Conservation (phyloP, 2,113 vertebrate genomes). For the Grallaria varia region DNA sequence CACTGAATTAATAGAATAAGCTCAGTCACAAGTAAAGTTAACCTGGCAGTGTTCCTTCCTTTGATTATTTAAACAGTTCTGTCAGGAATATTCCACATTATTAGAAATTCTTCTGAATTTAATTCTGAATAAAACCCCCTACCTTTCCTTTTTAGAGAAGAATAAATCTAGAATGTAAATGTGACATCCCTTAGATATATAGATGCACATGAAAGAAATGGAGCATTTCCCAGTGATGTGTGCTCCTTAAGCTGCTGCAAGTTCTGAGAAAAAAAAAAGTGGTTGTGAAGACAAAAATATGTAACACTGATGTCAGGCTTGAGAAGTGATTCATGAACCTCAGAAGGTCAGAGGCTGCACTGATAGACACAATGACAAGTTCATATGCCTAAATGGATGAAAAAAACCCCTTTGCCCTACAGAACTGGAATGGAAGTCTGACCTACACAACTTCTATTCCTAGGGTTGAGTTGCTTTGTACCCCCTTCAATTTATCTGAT, state of each 20-base stretch:
- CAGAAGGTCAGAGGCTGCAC: not conserved
- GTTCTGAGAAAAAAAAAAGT: not conserved
- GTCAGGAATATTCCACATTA: not conserved
- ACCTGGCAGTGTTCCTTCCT: not conserved
- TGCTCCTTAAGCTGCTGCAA: not conserved
- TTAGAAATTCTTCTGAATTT: slow-evolving; percentile 3
- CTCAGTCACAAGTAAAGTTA: not conserved
- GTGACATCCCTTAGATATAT: not conserved
- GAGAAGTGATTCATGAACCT: not conserved
- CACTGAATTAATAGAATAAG: slow-evolving; percentile 17
- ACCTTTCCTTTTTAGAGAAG: not conserved
- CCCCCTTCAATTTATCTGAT: not conserved
- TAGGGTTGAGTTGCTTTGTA: not conserved
- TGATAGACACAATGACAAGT: not conserved
- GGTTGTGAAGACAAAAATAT: not conserved
- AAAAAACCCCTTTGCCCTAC: not conserved
- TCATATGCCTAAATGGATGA: not conserved
- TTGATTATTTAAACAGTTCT: slow-evolving; percentile 20
- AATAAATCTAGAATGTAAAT: not conserved
- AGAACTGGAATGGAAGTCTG: not conserved
- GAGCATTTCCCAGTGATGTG: not conserved
- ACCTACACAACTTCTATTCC: not conserved
- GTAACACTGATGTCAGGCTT: not conserved
- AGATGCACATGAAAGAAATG: not conserved
- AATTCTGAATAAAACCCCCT: not conserved